Evolutionary conservation across 2,113 vertebrate genomes (phyloP).

Genomic region (Isichthys henryi): DNA sequence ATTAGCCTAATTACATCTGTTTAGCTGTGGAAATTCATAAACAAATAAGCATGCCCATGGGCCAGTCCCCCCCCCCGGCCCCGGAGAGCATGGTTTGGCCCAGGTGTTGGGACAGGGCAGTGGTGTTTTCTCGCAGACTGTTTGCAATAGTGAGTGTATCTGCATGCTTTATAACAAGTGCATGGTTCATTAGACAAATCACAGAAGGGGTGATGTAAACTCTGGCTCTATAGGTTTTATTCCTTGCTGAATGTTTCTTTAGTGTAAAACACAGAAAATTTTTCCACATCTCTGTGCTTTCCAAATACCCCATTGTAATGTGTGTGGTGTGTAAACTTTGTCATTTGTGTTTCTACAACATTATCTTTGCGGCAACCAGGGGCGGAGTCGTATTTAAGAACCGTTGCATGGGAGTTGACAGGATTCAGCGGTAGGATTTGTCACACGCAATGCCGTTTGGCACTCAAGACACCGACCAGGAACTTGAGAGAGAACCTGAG

Average conservation of each 20-base stretch:
- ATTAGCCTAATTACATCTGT: conserved; percentile 38
- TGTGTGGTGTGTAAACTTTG: background rate
- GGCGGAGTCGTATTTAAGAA: background rate
- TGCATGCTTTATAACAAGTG: background rate
- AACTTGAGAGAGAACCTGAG: background rate
- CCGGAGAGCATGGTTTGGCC: background rate
- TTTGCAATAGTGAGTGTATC: background rate
- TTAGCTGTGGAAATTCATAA: conserved; percentile 30
- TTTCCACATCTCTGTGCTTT: background rate
- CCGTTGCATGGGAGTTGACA: background rate
- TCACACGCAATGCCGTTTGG: background rate
- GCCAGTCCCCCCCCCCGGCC: background rate
- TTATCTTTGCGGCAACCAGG: background rate
- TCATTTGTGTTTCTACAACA: too few relatives aligned
- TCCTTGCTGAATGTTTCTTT: background rate
- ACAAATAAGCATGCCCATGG: conserved; percentile 25
- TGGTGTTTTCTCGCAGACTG: background rate
- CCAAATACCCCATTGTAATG: background rate
- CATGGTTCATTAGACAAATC: background rate
- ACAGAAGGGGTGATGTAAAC: background rate
- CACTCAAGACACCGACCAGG: background rate
- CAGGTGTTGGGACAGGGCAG: background rate
- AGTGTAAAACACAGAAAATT: background rate
- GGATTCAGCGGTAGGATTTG: background rate
- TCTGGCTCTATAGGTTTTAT: background rate